Evolutionary conservation across 2,113 vertebrate species (phyloP), one percentile per base, ranked within the genome.

Genomic region (Ctenodactylus gundi): DNA sequence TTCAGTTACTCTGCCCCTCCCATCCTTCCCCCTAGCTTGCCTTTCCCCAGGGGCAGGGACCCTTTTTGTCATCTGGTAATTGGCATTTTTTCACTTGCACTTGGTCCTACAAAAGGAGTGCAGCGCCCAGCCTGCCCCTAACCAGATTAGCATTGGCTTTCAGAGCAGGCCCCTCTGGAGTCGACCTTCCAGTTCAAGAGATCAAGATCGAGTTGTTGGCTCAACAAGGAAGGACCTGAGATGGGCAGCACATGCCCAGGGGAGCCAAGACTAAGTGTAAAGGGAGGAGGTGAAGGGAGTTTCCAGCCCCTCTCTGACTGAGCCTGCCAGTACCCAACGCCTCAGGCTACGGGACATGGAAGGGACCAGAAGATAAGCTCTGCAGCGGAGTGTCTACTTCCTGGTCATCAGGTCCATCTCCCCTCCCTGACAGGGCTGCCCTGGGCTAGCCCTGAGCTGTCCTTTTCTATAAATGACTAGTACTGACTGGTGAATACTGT

Each of bases 41-140:
- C 95, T 96, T 96, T 2, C 1, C 96, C 84, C 96, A 94, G 97
- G 94, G 97, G 92, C 97, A 97, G 96, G 94, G 96, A 97, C 96
- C 97, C 97, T 98, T 98, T 98, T 98, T 98, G 98, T 98, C 98
- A 98, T 97, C 94, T 96, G 95, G 97, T 98, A 98, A 98, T 97
- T 97, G 97, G 96, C 94, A 75, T 97, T 97, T 97, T 97, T 97
- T 97, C 96, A 95, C 96, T 97, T 98, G 98, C 98, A 98, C 97
- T 98, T 98, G 95, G 95, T 97, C 96, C 53, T 96, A 92, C 85
- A 83, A 92, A 95, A 77, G 90, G 95, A 96, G 81, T 76, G 78
- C 87, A 96, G 97, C 13, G 91, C 95, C 97, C 96, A 93, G 94
- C 84, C 91, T 6, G 96, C 85, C 95, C 94, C 95, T 97, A 97